A percentile compares a stretch with the other conserved stretches of the same genome.
phyloP scores from a whole-genome alignment of 1,140 invertebrate genomes.

The Drosophila suzukii region DNA sequence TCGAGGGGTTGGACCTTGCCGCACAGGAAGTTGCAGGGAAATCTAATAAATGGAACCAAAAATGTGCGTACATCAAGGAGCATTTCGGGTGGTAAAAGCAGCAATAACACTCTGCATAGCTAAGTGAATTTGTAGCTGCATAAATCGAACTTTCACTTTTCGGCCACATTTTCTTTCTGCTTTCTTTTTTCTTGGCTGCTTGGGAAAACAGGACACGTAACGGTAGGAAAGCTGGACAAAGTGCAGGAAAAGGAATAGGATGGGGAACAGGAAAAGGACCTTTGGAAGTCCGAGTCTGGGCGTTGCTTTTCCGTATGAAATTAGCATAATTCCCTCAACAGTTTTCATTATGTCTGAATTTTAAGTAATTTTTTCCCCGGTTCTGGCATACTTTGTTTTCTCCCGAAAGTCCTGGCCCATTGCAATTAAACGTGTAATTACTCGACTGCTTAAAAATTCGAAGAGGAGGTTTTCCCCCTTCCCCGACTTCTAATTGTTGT shows the following conservation, averaged over 20 bases:
- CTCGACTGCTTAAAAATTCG: slow-evolving; percentile 71
- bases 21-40: slow-evolving; percentile 69
- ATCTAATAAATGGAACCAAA: slow-evolving; percentile 84
- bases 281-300: slow-evolving; percentile 30
- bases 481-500: slow-evolving; percentile 59
- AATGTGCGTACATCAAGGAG: slow-evolving; percentile 78
- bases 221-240: slow-evolving; percentile 47
- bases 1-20: slow-evolving; percentile 25
- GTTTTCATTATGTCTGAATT: slow-evolving; percentile 81
- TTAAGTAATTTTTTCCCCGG: slow-evolving; percentile 63
- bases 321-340: slow-evolving; percentile 81
- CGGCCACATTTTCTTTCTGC: slow-evolving; percentile 28
- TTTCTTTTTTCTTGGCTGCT: slow-evolving; percentile 20
- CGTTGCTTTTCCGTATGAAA: slow-evolving; percentile 61
- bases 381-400: slow-evolving; percentile 54
- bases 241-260: slow-evolving; percentile 23
- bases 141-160: slow-evolving; percentile 74
- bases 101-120: slow-evolving; percentile 45
- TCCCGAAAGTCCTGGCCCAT: slow-evolving; percentile 33
- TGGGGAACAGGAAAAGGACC: slow-evolving; percentile 4
- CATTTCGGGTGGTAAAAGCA: slow-evolving; percentile 10
- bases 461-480: slow-evolving; percentile 33
- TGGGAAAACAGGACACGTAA: slow-evolving; percentile 67
- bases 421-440: slow-evolving; percentile 84
- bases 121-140: slow-evolving; percentile 74